phyloP scores from a whole-genome alignment of 1,140 invertebrate genomes.

The Eriosoma lanigerum region DNA sequence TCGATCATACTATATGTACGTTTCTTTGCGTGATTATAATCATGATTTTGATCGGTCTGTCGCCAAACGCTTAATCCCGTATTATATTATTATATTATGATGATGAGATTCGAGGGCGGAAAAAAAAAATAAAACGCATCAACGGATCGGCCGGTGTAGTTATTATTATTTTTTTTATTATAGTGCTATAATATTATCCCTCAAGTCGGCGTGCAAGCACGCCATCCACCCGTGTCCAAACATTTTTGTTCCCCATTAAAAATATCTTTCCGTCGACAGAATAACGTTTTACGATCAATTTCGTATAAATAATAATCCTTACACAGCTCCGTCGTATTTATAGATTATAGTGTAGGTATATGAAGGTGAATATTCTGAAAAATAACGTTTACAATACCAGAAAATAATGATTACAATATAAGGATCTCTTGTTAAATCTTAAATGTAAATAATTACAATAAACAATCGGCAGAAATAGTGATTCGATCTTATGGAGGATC shows the following conservation, averaged over 20 bases:
- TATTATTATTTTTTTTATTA: slow-evolving; percentile 2
- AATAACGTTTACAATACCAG: not conserved
- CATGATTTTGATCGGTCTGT: not conserved
- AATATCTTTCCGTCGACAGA: not conserved
- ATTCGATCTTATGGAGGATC: not conserved
- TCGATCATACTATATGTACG: not conserved
- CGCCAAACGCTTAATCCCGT: not conserved
- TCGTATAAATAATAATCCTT: not conserved
- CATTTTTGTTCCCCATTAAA: slow-evolving; percentile 4
- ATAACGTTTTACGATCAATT: slow-evolving; percentile 26
- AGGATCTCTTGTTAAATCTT: no score
- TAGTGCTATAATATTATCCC: not conserved
- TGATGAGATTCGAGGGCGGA: not conserved
- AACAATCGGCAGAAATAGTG: not conserved
- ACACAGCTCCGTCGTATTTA: no score
- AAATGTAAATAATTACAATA: slow-evolving; percentile 33
- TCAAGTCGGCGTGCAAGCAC: not conserved
- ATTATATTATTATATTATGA: not conserved
- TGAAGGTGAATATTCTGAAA: not conserved
- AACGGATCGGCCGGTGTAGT: slow-evolving; percentile 16
- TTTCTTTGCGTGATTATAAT: not conserved
- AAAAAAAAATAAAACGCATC: slow-evolving; percentile 24
- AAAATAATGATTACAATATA: slow-evolving; percentile 1
- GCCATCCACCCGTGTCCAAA: not conserved
- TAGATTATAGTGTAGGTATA: not conserved